These are phyloP conservation scores for Lymantria dispar DNA, from an alignment of 2,888 invertebrate species.

Conservation along the genomic window DNA sequence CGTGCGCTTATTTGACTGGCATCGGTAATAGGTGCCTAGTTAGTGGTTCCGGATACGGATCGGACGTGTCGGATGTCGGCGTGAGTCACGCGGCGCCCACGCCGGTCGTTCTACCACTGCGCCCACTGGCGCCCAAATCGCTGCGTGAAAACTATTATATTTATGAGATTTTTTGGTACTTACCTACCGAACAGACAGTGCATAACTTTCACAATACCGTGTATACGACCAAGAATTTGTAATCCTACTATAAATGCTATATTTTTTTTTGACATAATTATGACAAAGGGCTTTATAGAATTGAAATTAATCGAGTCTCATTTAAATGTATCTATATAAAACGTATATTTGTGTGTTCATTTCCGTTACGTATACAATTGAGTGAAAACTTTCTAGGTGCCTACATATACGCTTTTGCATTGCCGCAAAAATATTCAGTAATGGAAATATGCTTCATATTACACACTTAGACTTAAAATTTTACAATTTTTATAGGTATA, in stretches of 20 bases:
- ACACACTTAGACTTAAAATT: too few relatives aligned
- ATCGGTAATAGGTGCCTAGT: slow-evolving; percentile 68
- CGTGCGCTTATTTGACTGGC: slow-evolving; percentile 57
- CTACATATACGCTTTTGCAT: too few relatives aligned
- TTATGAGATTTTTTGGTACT: background rate
- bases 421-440: too few relatives aligned
- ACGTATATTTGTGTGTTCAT: too few relatives aligned
- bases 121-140: slow-evolving; percentile 19
- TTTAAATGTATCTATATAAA: too few relatives aligned
- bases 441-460: too few relatives aligned
- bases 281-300: too few relatives aligned
- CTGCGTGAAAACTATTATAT: slow-evolving; percentile 17
- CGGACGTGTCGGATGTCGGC: slow-evolving; percentile 83
- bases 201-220: background rate
- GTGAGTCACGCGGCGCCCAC: slow-evolving; percentile 76
- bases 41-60: slow-evolving; percentile 81
- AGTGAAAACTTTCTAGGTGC: too few relatives aligned
- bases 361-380: too few relatives aligned
- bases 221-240: slow-evolving; percentile 19
- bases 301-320: too few relatives aligned
- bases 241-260: slow-evolving; percentile 1
- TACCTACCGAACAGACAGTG: background rate
- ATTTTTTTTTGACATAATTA: background rate
- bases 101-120: slow-evolving; percentile 36
- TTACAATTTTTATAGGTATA: too few relatives aligned